Percentiles rank a stretch among this genome's conserved stretches.
These are phyloP conservation scores for Cyprinodon brontotheroides DNA, from an alignment of 2,113 vertebrate genomes.

Conservation along the genomic window DNA sequence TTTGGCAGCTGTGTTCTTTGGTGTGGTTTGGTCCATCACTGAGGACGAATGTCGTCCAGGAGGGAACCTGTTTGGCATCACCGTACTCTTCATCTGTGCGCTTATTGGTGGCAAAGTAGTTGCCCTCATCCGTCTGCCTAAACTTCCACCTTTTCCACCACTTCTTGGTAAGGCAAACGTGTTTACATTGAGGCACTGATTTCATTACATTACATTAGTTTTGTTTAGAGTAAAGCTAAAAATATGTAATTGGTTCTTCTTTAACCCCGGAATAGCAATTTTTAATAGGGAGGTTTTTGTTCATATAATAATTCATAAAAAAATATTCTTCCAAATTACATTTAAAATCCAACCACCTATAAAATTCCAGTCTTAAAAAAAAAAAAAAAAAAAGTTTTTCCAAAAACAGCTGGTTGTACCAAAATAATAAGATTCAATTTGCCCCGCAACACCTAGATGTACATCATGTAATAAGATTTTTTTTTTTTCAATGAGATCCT, in stretches of 20 bases:
- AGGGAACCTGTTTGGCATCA: slow-evolving; percentile 92
- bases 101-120: slow-evolving; percentile 88
- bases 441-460: not conserved
- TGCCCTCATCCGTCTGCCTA: slow-evolving; percentile 82
- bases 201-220: not conserved
- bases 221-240: no score
- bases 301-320: no score
- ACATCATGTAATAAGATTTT: not conserved
- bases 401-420: no score
- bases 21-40: slow-evolving; percentile 90
- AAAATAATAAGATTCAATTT: not conserved
- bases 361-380: no score
- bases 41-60: slow-evolving; percentile 89
- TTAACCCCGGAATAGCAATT: no score
- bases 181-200: not conserved
- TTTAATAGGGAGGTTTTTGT: no score
- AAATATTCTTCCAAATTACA: no score
- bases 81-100: slow-evolving; percentile 86
- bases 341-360: no score
- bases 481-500: not conserved
- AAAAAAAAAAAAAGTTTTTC: no score
- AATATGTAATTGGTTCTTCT: no score
- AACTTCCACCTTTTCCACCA: slow-evolving; percentile 88
- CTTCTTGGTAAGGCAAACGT: slow-evolving; percentile 87
- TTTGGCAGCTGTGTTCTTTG: slow-evolving; percentile 86